Percentiles rank a stretch among this genome's conserved stretches.
Evolutionary conservation across 2,797 vertebrate species (phyloP).

Genomic region (Tiaroga cobitis): DNA sequence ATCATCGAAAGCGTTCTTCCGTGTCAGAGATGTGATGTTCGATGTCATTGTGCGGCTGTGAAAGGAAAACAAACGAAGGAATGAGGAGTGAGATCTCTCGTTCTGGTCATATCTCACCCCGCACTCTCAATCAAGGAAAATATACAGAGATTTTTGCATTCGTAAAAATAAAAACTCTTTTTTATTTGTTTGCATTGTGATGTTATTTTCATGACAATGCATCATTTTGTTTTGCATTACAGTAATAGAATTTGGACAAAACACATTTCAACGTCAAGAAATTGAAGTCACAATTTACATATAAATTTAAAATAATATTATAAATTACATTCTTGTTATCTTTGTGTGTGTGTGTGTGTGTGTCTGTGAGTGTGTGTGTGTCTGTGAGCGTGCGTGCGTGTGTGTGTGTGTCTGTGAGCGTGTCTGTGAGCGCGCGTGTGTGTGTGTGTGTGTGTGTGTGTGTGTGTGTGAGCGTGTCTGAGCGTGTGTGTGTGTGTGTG

Average conservation of each 20-base stretch:
- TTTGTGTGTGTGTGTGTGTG: too few relatives aligned
- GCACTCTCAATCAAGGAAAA: neutral
- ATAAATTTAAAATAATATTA: neutral
- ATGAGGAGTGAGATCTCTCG: neutral
- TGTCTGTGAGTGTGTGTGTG: too few relatives aligned
- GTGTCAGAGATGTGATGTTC: slow-evolving; percentile 54
- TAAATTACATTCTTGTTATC: too few relatives aligned
- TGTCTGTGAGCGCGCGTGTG: too few relatives aligned
- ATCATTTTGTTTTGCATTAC: neutral
- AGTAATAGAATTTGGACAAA: neutral
- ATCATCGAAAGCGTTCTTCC: slow-evolving; percentile 20
- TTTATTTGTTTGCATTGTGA: neutral
- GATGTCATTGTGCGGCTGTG: slow-evolving; percentile 63
- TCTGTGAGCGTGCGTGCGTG: too few relatives aligned
- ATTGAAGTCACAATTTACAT: neutral
- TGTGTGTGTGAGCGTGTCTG: too few relatives aligned
- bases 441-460: too few relatives aligned
- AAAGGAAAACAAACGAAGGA: neutral
- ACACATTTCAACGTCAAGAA: neutral
- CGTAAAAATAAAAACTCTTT: neutral
- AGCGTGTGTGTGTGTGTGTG: too few relatives aligned
- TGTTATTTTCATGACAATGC: neutral
- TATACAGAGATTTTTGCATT: neutral
- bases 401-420: too few relatives aligned
- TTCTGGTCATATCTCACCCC: neutral